Base-by-base conservation (phyloP, 2,888 invertebrate species). In the Pardosa pseudoannulata region DNA sequence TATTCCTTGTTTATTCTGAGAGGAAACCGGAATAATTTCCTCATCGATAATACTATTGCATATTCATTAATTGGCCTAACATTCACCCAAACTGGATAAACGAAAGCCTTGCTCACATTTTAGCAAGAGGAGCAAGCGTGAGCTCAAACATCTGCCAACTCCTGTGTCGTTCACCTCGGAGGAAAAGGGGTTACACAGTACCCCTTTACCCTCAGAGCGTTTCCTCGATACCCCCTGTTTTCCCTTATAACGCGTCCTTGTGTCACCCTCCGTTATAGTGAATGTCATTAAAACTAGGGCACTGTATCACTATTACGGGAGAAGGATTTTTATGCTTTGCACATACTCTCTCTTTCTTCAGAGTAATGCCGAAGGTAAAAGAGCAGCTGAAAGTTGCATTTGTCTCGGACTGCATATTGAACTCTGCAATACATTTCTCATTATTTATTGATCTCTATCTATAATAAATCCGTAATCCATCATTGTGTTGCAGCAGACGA, bases 161-260 rank as follows among this genome's bases (percentile, higher is more conserved):
- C 11, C 23, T 71, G 23, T 83, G 82, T 76, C 82, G 65, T 83
- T 83, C 82, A 83, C 82, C 82, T 68, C 28, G 27, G 19, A 29
- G 41, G 0, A 32, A 71, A 70, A 76, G 72, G 82, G 82, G 76
- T 83, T 50, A 72, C 28, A 2, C 7, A 31, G 32, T 11, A 64
- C 70, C 56, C 75, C 32, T 71, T 82, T 70, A 19, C 41, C 75
- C 74, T 41, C 75, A 16, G 32, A 19, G 62, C 41, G 41, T 72
- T 73, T 70, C 70, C 75, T 46, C 39, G 23, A 36, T 32, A 65
- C 62, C 39, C 64, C 71, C 41, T 46, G 50, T 31, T 39, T 36
- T 28, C 70, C 71, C 64, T 56, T 56, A 56, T 56, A 23, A 2
- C 1, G 19, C 56, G 56, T 23, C 56, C 56, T 56, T 56, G 56